Conservation (phyloP, 1,140 invertebrate species). For the Drosophila bipectinata region DNA sequence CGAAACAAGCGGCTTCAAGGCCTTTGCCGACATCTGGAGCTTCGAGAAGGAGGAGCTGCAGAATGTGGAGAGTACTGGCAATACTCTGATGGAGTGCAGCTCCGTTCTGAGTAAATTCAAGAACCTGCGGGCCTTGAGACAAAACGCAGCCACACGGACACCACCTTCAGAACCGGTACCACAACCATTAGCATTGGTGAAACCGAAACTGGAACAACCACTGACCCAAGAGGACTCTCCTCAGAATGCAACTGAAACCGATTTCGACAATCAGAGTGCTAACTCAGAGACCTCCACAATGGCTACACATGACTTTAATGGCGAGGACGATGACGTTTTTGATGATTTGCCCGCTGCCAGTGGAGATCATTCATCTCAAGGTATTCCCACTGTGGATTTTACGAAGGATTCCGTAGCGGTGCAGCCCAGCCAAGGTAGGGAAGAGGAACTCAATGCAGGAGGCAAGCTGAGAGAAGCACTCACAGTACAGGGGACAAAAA, state of each 20-base stretch:
- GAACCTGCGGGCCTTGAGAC: constrained; percentile 40
- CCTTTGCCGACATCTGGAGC: constrained; percentile 74
- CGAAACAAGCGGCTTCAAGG: constrained; percentile 65
- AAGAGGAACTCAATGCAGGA: background rate
- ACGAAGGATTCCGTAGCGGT: constrained; percentile 49
- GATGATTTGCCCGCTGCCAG: constrained; percentile 42
- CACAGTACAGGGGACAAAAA: background rate
- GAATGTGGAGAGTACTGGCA: constrained; percentile 36
- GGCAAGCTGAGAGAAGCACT: background rate
- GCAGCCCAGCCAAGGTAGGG: constrained; percentile 12
- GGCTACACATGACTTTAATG: constrained; percentile 43
- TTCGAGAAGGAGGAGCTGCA: constrained; percentile 57
- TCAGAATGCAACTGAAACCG: background rate
- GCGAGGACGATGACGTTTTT: constrained; percentile 29
- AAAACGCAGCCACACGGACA: background rate
- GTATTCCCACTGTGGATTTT: constrained; percentile 25
- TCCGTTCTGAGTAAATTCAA: constrained; percentile 60
- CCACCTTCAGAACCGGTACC: background rate
- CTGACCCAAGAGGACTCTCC: background rate
- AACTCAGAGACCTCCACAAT: constrained; percentile 54
- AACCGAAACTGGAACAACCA: background rate
- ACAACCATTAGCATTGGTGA: background rate
- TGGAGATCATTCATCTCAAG: constrained; percentile 29
- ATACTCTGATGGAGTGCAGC: constrained; percentile 56
- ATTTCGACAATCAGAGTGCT: constrained; percentile 44